Evolutionary conservation across 1,140 invertebrate species (phyloP).

Genomic region (Pentalonia nigronervosa): DNA sequence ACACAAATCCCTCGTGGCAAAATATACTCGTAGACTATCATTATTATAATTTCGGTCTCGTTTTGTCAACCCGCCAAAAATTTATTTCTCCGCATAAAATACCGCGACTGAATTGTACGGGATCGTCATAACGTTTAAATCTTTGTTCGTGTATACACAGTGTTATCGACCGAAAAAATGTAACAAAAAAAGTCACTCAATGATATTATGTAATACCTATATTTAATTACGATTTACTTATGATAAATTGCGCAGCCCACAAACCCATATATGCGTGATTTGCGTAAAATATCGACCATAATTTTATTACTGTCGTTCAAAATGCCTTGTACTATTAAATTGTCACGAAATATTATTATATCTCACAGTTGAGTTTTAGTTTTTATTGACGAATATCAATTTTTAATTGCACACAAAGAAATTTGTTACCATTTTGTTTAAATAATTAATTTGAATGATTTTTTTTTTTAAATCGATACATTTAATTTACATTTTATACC

Average conservation of each 20-base stretch:
- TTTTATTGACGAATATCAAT: neutral
- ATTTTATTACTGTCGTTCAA: neutral
- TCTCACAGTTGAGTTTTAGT: neutral
- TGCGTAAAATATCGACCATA: neutral
- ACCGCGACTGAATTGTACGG: neutral
- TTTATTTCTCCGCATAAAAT: neutral
- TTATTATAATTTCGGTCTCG: neutral
- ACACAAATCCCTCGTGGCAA: neutral
- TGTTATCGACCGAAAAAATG: neutral
- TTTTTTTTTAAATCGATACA: neutral
- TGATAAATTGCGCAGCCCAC: neutral
- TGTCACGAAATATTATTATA: neutral
- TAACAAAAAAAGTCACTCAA: neutral
- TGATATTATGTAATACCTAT: neutral
- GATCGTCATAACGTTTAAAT: neutral
- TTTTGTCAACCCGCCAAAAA: neutral
- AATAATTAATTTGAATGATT: neutral
- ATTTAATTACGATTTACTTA: neutral
- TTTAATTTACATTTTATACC: neutral
- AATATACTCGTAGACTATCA: neutral
- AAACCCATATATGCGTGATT: neutral
- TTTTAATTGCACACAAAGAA: neutral
- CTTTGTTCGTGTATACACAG: neutral
- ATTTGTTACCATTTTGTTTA: neutral
- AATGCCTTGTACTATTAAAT: neutral